phyloP scores from a whole-genome alignment of 1,140 invertebrate species.

The Sycophaga agraensis region DNA sequence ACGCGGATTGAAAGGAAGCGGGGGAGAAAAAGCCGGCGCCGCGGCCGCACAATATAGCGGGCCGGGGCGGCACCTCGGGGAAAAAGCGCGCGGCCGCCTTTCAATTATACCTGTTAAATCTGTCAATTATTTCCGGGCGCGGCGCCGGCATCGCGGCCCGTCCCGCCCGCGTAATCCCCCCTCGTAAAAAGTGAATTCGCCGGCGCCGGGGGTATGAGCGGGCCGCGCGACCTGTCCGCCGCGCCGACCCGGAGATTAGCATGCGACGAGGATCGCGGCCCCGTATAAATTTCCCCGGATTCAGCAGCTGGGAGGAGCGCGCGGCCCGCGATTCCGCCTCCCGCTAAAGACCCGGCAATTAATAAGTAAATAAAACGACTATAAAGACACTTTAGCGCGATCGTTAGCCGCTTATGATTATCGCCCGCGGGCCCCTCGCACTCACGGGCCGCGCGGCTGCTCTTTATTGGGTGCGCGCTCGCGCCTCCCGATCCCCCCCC shows the following conservation, averaged over 20 bases:
- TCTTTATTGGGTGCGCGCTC: too few relatives aligned
- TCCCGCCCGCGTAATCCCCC: not conserved
- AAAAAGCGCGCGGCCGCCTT: conserved; percentile 10
- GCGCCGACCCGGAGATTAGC: too few relatives aligned
- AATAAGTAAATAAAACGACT: conserved; percentile 20
- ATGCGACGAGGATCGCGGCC: too few relatives aligned
- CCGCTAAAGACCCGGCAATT: not conserved
- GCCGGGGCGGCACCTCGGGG: not conserved
- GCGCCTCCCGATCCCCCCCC: too few relatives aligned
- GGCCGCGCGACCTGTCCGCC: too few relatives aligned
- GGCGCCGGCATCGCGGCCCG: not conserved
- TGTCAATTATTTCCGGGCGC: conserved; percentile 18
- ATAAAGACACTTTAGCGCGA: conserved; percentile 1
- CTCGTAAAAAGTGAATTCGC: too few relatives aligned
- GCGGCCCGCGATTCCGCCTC: too few relatives aligned
- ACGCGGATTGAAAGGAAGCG: conserved; percentile 5
- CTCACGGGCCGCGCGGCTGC: too few relatives aligned
- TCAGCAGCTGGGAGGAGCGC: too few relatives aligned
- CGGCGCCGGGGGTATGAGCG: too few relatives aligned
- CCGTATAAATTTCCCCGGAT: too few relatives aligned
- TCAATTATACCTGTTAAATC: conserved; percentile 25
- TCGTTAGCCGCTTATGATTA: conserved; percentile 12
- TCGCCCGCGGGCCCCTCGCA: not conserved
- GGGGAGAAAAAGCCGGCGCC: not conserved
- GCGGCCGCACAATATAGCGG: too few relatives aligned